Evolutionary conservation across 2,797 vertebrate genomes (phyloP), one percentile per base, ranked within the genome.

Genomic region (Danio jaintianensis): DNA sequence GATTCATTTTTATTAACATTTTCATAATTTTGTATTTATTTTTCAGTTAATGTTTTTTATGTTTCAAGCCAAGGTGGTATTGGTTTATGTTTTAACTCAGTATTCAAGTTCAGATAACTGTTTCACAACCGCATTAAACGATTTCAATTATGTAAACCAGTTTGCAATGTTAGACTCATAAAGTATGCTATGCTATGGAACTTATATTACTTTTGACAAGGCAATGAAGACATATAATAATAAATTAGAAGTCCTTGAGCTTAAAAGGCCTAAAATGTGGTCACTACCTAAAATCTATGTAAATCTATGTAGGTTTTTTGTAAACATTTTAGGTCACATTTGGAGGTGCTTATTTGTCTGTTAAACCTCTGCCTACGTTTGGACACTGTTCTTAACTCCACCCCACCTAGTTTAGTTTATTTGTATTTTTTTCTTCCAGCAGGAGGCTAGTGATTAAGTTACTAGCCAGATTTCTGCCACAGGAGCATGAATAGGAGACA

Each of bases 391-490:
- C 38, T 76, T 66, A 55, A 76, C 66, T 40, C 7, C 36, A 62
- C 29, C 45, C 45, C n/a, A 45, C 38, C 38, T 50, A 43, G 43
- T 42, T 43, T 52, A n/a, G 29, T 15, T 61, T 38, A 18, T 29
- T 29, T 29, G 1, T 29, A 11, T 43, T 10, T 45, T 40, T 3
- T 52, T n/a, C 61, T 20, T 20, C 45, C 48, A 55, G 62, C 13
- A n/a, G 40, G 63, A 43, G 52, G 10, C 15, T 38, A 47, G 74
- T 67, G 62, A 77, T 77, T 43, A 47, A 7, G 43, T 77, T 77
- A 58, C 75, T 43, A 36, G 18, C 20, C 63, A 58, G 53, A 78
- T 58, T 67, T 45, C 10, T 58, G 45, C 52, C 29, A 50, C 50
- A 66, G 18, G 36, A 36, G 52, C 43, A 48, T 66, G 47, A 74